A percentile compares a stretch with the other conserved stretches of the same genome.
Evolutionary conservation across 2,113 vertebrate species (phyloP).

Genomic region (Leucopsar rothschildi): DNA sequence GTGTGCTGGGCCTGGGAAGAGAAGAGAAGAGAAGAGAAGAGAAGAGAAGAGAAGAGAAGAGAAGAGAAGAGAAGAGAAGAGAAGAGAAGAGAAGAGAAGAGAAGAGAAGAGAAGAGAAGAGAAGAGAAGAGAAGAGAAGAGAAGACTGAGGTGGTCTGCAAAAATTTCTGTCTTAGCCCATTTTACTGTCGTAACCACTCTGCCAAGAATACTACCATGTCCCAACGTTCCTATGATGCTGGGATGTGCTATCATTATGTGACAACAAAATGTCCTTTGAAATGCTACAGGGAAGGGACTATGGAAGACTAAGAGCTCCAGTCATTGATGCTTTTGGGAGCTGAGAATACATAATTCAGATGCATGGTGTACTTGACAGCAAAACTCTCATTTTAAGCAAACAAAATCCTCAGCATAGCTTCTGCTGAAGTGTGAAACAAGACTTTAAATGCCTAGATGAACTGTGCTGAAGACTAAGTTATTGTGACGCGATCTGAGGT

Average conservation of each 20-base stretch:
- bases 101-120: too few species aligned
- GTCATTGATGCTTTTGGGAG: background rate
- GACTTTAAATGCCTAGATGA: background rate
- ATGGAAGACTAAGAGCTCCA: background rate
- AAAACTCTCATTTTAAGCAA: background rate
- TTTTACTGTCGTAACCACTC: background rate
- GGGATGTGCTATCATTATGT: background rate
- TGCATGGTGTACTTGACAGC: background rate
- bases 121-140: too few species aligned
- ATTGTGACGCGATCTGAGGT: background rate
- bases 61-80: too few species aligned
- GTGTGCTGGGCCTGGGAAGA: too few species aligned
- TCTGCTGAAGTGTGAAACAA: background rate
- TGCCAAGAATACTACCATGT: background rate
- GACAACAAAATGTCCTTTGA: background rate
- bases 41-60: too few species aligned
- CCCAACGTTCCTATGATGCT: background rate
- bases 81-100: too few species aligned
- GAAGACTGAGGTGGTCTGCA: background rate
- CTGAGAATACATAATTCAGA: background rate
- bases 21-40: too few species aligned
- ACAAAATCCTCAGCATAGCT: background rate
- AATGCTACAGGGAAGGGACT: background rate
- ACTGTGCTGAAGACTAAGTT: background rate
- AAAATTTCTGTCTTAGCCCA: background rate